phyloP scores from a whole-genome alignment of 2,888 invertebrate species.

The Apodemia zela region DNA sequence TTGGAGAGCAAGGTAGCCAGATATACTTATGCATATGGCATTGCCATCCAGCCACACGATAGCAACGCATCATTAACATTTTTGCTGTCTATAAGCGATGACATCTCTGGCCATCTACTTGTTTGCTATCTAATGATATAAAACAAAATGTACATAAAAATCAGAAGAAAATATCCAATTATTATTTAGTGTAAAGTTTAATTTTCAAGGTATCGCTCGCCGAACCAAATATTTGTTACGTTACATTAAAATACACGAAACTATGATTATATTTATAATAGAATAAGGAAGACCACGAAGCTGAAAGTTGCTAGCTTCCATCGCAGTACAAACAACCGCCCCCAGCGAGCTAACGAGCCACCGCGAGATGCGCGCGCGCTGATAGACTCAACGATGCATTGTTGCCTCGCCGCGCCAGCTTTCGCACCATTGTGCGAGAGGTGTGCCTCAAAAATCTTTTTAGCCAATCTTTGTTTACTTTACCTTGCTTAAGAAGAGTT shows the following conservation, averaged over 20 bases:
- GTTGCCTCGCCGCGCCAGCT: constrained; percentile 73
- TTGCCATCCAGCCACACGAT: too few relatives aligned
- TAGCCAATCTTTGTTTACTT: constrained; percentile 72
- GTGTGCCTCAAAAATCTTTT: constrained; percentile 65
- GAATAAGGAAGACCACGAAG: constrained; percentile 18
- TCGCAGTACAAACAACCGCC: constrained; percentile 63
- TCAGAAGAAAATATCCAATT: too few relatives aligned
- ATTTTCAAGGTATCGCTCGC: not conserved
- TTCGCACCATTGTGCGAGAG: constrained; percentile 76
- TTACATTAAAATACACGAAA: not conserved
- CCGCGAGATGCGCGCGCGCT: constrained; percentile 67
- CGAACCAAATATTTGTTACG: constrained; percentile 4
- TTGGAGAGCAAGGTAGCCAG: too few relatives aligned
- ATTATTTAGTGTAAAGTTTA: too few relatives aligned
- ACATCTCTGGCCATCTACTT: too few relatives aligned
- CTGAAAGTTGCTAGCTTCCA: constrained; percentile 47
- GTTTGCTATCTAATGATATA: too few relatives aligned
- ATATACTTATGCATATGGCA: too few relatives aligned
- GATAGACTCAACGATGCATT: constrained; percentile 71
- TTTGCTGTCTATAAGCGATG: too few relatives aligned
- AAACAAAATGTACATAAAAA: too few relatives aligned
- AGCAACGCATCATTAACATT: too few relatives aligned
- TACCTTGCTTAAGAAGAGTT: constrained; percentile 44
- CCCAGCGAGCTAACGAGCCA: constrained; percentile 70
- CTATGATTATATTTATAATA: constrained; percentile 6